These are phyloP conservation scores for Gasterosteus nipponicus DNA, from an alignment of 2,113 vertebrate species.

Conservation along the genomic window DNA sequence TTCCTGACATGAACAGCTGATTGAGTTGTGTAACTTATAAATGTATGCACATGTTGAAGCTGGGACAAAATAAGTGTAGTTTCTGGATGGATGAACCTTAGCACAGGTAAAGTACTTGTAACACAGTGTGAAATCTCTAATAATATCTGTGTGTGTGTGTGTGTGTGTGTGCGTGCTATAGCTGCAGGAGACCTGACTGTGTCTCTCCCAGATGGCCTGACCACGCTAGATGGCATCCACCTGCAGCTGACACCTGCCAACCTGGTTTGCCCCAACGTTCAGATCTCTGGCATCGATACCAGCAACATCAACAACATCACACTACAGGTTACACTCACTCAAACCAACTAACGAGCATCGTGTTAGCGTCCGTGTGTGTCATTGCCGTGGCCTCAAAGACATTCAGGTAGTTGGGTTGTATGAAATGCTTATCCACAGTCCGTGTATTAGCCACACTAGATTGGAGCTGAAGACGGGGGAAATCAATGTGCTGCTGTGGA, in stretches of 20 bases:
- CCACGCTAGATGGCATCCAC: conserved; percentile 96
- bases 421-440: not conserved
- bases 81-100: not conserved
- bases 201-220: conserved; percentile 92
- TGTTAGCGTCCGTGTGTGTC: not conserved
- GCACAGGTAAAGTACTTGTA: not conserved
- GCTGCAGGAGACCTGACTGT: conserved; percentile 95
- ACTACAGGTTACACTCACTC: conserved; percentile 83
- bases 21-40: not conserved
- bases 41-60: not conserved
- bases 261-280: conserved; percentile 94
- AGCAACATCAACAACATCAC: conserved; percentile 98
- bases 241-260: conserved; percentile 90
- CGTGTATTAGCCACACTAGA: not conserved
- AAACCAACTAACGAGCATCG: not conserved
- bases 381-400: not conserved
- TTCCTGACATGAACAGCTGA: not conserved
- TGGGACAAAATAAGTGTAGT: not conserved
- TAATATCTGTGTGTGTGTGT: not conserved
- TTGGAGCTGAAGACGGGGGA: no score
- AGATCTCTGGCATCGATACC: conserved; percentile 95
- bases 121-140: not conserved
- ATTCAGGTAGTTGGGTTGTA: not conserved
- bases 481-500: no score
- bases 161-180: conserved; percentile 50